These are phyloP conservation scores for Hippopotamus amphibius DNA, from an alignment of 2,113 vertebrate species.

Conservation along the genomic window DNA sequence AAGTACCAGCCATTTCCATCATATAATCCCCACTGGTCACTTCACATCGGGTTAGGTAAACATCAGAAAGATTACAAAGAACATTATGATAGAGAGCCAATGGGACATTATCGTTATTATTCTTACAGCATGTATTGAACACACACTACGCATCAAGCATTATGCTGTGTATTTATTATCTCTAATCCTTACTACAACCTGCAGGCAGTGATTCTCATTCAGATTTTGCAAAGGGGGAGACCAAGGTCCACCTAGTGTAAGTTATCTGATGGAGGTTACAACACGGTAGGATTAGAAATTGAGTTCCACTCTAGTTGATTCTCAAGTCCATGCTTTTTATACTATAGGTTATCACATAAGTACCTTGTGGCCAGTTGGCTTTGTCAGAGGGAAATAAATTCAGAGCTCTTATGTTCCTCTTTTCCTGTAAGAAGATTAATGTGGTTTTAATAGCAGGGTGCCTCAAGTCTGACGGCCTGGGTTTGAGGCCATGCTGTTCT, in stretches of 20 bases:
- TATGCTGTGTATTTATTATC: background rate
- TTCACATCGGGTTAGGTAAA: background rate
- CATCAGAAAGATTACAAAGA: background rate
- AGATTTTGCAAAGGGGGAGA: background rate
- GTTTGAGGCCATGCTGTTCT: background rate
- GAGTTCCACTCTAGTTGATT: background rate
- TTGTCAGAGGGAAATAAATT: background rate
- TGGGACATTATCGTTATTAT: background rate
- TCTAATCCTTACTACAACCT: background rate
- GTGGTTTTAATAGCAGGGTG: background rate
- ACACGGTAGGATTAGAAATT: background rate
- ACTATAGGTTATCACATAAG: background rate
- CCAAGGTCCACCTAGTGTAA: background rate
- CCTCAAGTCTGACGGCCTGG: background rate
- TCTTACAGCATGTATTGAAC: background rate
- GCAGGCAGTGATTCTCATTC: background rate
- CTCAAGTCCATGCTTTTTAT: background rate
- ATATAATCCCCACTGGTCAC: background rate
- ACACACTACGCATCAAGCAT: background rate
- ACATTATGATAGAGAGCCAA: background rate
- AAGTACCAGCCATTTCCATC: background rate
- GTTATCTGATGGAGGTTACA: background rate
- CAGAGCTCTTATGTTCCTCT: background rate
- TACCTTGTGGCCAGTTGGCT: background rate
- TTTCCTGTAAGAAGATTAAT: background rate